Percentiles rank a stretch among this genome's conserved stretches.
Conservation (phyloP, 37 sponge, comb jelly and placozoan genomes). For the Hormiphora californensis region DNA sequence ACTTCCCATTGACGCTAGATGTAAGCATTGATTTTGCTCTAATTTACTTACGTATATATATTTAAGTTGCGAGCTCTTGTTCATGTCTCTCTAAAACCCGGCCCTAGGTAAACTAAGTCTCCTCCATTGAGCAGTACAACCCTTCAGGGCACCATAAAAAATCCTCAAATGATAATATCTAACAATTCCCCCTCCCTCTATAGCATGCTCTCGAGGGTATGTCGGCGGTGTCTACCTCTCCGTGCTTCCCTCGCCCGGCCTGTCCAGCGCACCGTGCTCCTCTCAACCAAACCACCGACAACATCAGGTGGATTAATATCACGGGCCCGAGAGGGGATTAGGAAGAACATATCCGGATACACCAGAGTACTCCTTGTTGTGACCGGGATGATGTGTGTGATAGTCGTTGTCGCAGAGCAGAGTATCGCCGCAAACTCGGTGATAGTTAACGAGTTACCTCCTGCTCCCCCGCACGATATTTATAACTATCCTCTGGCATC, state of each 20-base stretch:
- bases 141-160: no score
- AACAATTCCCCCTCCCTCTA: no score
- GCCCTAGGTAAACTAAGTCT: no score
- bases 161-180: no score
- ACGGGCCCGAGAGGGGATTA: neutral
- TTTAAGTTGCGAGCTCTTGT: no score
- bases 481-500: neutral
- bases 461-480: neutral
- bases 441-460: slow-evolving; percentile 21
- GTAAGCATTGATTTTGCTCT: no score
- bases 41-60: no score
- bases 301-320: neutral
- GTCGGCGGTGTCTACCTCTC: neutral
- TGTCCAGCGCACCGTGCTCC: no score
- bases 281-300: no score
- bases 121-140: no score
- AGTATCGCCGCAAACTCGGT: neutral
- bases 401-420: slow-evolving; percentile 28
- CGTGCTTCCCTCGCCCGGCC: neutral
- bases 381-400: slow-evolving; percentile 23
- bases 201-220: neutral
- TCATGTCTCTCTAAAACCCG: no score
- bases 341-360: slow-evolving; percentile 29
- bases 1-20: no score
- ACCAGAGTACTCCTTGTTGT: slow-evolving; percentile 35